phyloP scores from a whole-genome alignment of 30 jellyfish, hydroid and myxozoan genomes.

The Cassiopea andromeda region DNA sequence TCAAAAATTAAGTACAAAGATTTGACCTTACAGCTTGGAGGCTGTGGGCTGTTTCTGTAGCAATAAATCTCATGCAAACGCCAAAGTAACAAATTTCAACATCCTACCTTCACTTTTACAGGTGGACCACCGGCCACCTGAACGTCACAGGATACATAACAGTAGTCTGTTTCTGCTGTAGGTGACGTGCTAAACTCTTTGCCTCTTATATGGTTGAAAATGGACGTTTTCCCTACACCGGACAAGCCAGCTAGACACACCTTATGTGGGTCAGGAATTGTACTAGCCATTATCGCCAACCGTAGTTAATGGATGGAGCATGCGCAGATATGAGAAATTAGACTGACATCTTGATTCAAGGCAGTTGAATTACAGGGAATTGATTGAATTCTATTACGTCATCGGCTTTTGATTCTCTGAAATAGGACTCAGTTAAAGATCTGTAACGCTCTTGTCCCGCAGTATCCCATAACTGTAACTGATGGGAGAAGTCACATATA shows the following conservation, averaged over 20 bases:
- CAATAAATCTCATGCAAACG: no score
- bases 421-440: slow-evolving; percentile 17
- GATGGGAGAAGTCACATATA: background rate
- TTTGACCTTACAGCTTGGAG: no score
- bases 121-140: background rate
- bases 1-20: no score
- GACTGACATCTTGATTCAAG: no score
- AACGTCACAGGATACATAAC: background rate
- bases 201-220: slow-evolving; percentile 9
- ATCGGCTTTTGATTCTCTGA: background rate
- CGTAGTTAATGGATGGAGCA: no score
- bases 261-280: no score
- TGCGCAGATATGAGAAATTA: no score
- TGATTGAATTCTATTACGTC: no score
- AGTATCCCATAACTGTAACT: slow-evolving; percentile 37
- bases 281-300: no score
- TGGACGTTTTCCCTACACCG: slow-evolving; percentile 29
- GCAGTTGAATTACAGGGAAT: no score
- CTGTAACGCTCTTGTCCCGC: slow-evolving; percentile 22
- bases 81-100: background rate
- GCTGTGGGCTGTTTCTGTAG: background rate
- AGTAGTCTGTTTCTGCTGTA: background rate
- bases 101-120: slow-evolving; percentile 5
- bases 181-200: background rate
- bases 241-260: background rate